Base-by-base conservation (phyloP, 2,888 invertebrate genomes). In the Amiota mariae region DNA sequence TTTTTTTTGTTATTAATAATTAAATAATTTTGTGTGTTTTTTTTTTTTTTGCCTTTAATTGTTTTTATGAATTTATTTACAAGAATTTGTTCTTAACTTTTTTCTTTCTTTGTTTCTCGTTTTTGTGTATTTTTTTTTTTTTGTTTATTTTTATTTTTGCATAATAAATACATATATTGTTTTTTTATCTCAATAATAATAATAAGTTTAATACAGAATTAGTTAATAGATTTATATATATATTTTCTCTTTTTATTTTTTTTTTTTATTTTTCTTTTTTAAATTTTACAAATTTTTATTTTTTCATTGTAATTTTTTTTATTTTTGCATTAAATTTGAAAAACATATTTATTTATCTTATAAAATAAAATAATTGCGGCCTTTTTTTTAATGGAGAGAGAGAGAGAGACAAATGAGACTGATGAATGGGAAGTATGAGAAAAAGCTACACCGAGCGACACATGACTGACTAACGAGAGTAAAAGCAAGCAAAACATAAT, bases 1-100 rank as follows among this genome's bases (percentile, higher is more conserved):
- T 2, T 36, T 36, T 6, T 36, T 36, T 36, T 6, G 6, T 36
- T 6, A 36, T 6, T 6, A 36, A 36, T 36, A 36, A 36, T 36
- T 36, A 36, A 36, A 36, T 36, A 36, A 36, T 36, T 36, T 36
- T 36, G 8, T 6, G 36, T 36, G 3, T 24, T n/a, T n/a, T n/a
- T n/a, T 24, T 1, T 1, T 24, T 1, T 36, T 36, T 36, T 36
- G 36, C 36, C 6, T 56, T n/a, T 56, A 20, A 20, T 59, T 10
- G 10, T 57, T 57, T 59, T 59, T 59, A 59, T 59, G 59, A 59
- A 59, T 59, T 59, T 59, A 59, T 59, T 59, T 59, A 59, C 59
- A 59, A 59, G 59, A 59, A 59, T 59, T 59, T 59, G 59, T 59
- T 59, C 59, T 59, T 59, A 12, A 59, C 11, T 18, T 59, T 59